phyloP scores from a whole-genome alignment of 2,113 vertebrate genomes.

The Eonycteris spelaea region DNA sequence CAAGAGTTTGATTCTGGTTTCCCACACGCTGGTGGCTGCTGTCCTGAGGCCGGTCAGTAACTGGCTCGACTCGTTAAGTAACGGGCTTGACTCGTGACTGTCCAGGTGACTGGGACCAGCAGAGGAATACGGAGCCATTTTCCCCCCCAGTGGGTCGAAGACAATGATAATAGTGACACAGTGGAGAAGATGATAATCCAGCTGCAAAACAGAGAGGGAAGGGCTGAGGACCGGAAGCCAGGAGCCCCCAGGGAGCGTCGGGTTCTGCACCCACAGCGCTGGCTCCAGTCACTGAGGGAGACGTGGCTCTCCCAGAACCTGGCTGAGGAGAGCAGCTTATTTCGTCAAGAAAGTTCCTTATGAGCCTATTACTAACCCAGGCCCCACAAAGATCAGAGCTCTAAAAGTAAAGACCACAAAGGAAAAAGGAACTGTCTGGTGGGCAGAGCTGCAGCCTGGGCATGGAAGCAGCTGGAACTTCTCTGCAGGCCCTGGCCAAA shows the following conservation, averaged over 20 bases:
- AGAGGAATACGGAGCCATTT: slow-evolving; percentile 54
- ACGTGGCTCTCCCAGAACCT: background rate
- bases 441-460: background rate
- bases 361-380: background rate
- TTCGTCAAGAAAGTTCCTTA: background rate
- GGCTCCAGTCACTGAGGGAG: background rate
- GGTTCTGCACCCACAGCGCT: background rate
- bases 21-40: slow-evolving; percentile 92
- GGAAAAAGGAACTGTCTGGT: background rate
- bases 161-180: slow-evolving; percentile 88
- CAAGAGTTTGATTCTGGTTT: slow-evolving; percentile 88
- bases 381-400: background rate
- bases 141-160: slow-evolving; percentile 94
- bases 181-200: slow-evolving; percentile 94
- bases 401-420: background rate
- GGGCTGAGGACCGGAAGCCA: background rate
- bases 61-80: slow-evolving; percentile 87
- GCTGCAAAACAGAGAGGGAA: slow-evolving; percentile 78
- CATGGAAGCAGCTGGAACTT: background rate
- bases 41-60: slow-evolving; percentile 89
- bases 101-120: slow-evolving; percentile 78
- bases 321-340: background rate
- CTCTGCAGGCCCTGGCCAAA: background rate
- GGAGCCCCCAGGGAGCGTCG: too few relatives aligned
- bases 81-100: slow-evolving; percentile 87